Base-by-base conservation (phyloP, 2,888 invertebrate species). In the Augiades crinisus region DNA sequence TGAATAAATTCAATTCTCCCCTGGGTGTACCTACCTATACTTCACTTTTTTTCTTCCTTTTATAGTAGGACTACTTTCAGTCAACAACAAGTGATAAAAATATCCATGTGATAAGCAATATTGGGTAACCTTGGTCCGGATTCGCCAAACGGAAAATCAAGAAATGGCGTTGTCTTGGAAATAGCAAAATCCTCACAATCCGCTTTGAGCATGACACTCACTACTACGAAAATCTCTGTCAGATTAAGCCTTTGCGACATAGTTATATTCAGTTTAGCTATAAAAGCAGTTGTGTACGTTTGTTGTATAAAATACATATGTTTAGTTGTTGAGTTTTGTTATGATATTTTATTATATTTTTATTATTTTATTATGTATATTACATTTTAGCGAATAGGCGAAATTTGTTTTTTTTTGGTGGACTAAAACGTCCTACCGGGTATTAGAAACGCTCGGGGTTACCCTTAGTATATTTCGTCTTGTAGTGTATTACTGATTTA, bases 171-270 rank as follows among this genome's bases (percentile, higher is more conserved):
- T 72, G 69, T 73, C 72, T 69, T 58, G 69, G 74, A 69, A 77
- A 75, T 77, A 74, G 67, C 63, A 62, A 75, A 77, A 79, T 72
- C 75, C 69, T 47, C 56, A 57, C 65, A 70, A 75, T 73, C 72
- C 54, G 34, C 37, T 54, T 40, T 44, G 53, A 50, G 55, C 49
- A 54, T 58, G 56, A 58, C 56, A 52, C 38, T 53, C 47, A 55
- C 50, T 54, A 58, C 51, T 56, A 46, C 38, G 37, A 53, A 52
- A 47, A 53, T 44, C 45, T 53, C 50, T 53, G 53, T 57, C 52
- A 58, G 47, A 38, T 55, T 43, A 52, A 56, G 52, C 38, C 37
- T 16, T 33, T 19, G 47, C n/a, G 17, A 31, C 31, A 31, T 7
- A 31, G 31, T 31, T 30, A 19, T 14, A 38, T 37, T 45, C 10